A percentile compares a stretch with the other conserved stretches of the same genome.
Evolutionary conservation across 2,113 vertebrate species (phyloP).

Genomic region (Porphyrio hochstetteri): DNA sequence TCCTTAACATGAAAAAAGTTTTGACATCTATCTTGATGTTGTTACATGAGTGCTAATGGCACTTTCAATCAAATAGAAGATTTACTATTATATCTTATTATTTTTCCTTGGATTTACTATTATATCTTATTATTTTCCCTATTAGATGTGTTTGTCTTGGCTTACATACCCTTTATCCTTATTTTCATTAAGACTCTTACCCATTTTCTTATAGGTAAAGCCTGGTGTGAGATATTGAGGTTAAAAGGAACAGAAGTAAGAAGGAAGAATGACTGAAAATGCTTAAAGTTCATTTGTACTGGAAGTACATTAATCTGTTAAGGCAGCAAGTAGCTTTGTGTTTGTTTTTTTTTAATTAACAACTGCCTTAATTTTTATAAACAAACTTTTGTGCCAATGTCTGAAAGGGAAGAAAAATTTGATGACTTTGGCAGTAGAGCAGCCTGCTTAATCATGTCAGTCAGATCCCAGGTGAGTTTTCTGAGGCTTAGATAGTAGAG

Average conservation of each 20-base stretch:
- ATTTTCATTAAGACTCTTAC: not conserved
- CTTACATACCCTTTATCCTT: not conserved
- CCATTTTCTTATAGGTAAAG: not conserved
- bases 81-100: not conserved
- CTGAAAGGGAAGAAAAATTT: not conserved
- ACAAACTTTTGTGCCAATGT: not conserved
- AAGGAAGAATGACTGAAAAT: not conserved
- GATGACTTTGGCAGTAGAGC: not conserved
- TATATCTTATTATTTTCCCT: not conserved
- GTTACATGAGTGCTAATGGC: not conserved
- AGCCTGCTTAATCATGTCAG: accelerated
- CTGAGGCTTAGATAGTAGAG: not conserved
- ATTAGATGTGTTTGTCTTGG: not conserved
- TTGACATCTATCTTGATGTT: not conserved
- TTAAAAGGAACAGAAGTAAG: not conserved
- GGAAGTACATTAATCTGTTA: not conserved
- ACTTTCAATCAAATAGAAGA: not conserved
- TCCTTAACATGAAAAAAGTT: not conserved
- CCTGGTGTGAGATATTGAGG: not conserved
- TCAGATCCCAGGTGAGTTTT: not conserved
- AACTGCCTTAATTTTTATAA: not conserved
- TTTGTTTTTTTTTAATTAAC: not conserved
- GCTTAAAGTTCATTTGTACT: not conserved
- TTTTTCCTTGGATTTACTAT: not conserved
- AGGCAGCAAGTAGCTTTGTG: not conserved